A percentile compares a stretch with the other conserved stretches of the same genome.
phyloP scores from a whole-genome alignment of 30 jellyfish, hydroid and myxozoan species.

The Pelagia noctiluca region DNA sequence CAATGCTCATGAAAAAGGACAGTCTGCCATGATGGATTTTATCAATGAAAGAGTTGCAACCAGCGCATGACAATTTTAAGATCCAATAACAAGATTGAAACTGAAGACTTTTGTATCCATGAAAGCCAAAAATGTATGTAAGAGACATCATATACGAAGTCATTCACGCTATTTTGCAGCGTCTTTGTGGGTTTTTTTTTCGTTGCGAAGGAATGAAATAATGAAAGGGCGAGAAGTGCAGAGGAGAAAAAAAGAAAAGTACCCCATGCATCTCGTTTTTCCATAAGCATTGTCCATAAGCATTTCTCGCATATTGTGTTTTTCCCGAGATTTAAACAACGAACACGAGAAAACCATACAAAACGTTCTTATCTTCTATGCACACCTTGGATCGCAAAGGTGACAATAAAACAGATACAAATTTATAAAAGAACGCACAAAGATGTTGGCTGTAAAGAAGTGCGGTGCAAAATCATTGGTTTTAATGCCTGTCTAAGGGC shows the following conservation, averaged over 20 bases:
- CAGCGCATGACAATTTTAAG: slow-evolving; percentile 25
- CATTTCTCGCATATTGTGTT: too few relatives aligned
- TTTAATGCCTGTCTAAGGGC: too few relatives aligned
- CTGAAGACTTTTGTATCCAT: slow-evolving; percentile 41
- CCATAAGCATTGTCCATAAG: background rate
- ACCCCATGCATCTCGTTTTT: background rate
- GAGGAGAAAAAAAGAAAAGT: background rate
- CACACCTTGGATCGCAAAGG: too few relatives aligned
- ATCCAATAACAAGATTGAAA: slow-evolving; percentile 28
- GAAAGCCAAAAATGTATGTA: slow-evolving; percentile 25
- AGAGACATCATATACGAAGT: background rate
- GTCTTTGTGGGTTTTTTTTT: background rate
- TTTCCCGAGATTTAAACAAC: too few relatives aligned
- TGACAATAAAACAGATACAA: too few relatives aligned
- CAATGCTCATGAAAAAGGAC: slow-evolving; percentile 26
- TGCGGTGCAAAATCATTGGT: too few relatives aligned
- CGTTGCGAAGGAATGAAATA: slow-evolving; percentile 1
- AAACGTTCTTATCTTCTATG: too few relatives aligned
- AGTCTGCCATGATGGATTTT: slow-evolving; percentile 12
- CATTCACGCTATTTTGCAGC: slow-evolving; percentile 3
- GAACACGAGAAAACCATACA: too few relatives aligned
- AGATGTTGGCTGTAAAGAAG: too few relatives aligned
- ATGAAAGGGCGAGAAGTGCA: slow-evolving; percentile 1
- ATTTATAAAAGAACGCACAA: too few relatives aligned
- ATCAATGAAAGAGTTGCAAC: slow-evolving; percentile 36